Percentiles rank a stretch among this genome's conserved stretches.
phyloP scores from a whole-genome alignment of 2,113 vertebrate species.

The Eubucco bourcierii region DNA sequence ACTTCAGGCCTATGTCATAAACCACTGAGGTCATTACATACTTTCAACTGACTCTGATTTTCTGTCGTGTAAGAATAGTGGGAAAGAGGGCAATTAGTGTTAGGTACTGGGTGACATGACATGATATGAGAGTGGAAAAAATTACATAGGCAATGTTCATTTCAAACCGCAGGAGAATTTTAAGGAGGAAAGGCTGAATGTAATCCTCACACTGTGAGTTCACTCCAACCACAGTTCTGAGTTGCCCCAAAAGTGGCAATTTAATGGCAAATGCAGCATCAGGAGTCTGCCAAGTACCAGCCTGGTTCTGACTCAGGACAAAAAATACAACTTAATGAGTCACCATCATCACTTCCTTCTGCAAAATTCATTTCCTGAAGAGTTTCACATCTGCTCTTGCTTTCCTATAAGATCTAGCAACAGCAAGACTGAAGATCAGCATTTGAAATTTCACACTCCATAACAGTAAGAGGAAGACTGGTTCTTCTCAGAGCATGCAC shows the following conservation, averaged over 20 bases:
- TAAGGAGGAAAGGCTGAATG: background rate
- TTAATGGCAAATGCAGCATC: background rate
- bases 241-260: background rate
- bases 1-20: background rate
- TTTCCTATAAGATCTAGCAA: background rate
- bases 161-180: background rate
- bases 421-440: background rate
- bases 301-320: constrained; percentile 6
- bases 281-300: background rate
- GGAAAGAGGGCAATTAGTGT: background rate
- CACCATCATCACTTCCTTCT: constrained; percentile 13
- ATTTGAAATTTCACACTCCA: background rate
- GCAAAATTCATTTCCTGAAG: constrained; percentile 32
- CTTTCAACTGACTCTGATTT: background rate
- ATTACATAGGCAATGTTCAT: background rate
- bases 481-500: background rate
- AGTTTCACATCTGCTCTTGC: constrained; percentile 15
- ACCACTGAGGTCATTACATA: background rate
- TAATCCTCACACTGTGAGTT: background rate
- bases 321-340: background rate
- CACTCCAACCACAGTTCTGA: background rate
- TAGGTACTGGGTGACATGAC: background rate
- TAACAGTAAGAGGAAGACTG: background rate
- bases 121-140: background rate
- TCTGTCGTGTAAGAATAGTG: background rate